phyloP scores from a whole-genome alignment of 2,113 vertebrate species.

The Solea senegalensis region DNA sequence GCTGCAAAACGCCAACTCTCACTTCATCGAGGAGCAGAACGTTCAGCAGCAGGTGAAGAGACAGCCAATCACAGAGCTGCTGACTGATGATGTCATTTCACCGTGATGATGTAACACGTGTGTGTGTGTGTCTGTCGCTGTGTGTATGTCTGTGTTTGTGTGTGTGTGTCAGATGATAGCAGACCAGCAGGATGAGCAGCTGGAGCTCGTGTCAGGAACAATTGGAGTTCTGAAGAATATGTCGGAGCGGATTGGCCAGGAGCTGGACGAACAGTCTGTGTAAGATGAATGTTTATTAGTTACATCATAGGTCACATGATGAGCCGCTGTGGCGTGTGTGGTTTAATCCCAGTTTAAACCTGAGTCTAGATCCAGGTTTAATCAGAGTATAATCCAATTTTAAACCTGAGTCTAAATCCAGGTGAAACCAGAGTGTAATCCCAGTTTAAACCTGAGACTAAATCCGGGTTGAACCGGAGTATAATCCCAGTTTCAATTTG shows the following conservation, averaged over 20 bases:
- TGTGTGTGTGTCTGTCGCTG: too few species aligned
- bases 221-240: slow-evolving; percentile 99
- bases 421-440: too few species aligned
- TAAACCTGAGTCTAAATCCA: too few species aligned
- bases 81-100: not conserved
- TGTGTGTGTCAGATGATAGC: slow-evolving; percentile 86
- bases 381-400: too few species aligned
- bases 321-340: not conserved
- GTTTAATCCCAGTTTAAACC: too few species aligned
- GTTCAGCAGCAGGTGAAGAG: slow-evolving; percentile 91
- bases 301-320: not conserved
- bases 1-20: slow-evolving; percentile 89
- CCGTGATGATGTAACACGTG: too few species aligned
- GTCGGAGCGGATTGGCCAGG: slow-evolving; percentile 96
- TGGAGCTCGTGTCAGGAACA: slow-evolving; percentile 97
- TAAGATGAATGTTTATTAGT: slow-evolving; percentile 75
- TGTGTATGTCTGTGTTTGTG: not conserved
- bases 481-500: not conserved
- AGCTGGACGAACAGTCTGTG: slow-evolving; percentile 97
- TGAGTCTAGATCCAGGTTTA: too few species aligned
- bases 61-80: not conserved
- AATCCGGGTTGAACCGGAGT: too few species aligned
- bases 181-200: slow-evolving; percentile 95
- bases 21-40: slow-evolving; percentile 95
- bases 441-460: too few species aligned